A percentile compares a stretch with the other conserved stretches of the same genome.
Evolutionary conservation across 2,888 invertebrate genomes (phyloP).

Genomic region (Platycheirus albimanus): DNA sequence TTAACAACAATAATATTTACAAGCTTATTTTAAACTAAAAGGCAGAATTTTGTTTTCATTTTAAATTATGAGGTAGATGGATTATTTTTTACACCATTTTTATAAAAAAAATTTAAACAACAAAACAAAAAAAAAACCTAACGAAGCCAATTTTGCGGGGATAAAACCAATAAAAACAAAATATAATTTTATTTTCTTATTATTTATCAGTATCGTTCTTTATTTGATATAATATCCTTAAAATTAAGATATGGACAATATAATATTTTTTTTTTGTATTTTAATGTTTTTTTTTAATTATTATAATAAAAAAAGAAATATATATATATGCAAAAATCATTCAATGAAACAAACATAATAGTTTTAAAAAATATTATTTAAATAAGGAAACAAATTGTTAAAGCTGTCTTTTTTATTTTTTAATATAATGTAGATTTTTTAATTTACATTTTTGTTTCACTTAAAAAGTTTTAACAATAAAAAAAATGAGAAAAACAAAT

Average conservation of each 20-base stretch:
- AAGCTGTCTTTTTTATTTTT: conserved; percentile 60
- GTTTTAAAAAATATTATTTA: conserved; percentile 16
- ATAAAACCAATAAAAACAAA: conserved; percentile 58
- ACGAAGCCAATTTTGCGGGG: background rate
- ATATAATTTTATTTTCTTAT: conserved; percentile 60
- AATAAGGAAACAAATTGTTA: conserved; percentile 56
- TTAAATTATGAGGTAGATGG: conserved; percentile 53
- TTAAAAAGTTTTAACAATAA: conserved; percentile 35
- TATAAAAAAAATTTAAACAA: background rate
- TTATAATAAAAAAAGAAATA: conserved; percentile 36
- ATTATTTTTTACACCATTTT: conserved; percentile 20
- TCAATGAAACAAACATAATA: conserved; percentile 29
- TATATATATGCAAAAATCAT: conserved; percentile 33
- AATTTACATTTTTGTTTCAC: conserved; percentile 48
- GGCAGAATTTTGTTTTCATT: background rate
- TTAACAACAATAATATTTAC: conserved; percentile 1
- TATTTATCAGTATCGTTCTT: conserved; percentile 72
- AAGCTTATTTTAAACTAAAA: conserved; percentile 15
- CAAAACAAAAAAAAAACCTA: background rate
- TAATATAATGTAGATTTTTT: conserved; percentile 12
- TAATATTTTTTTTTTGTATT: conserved; percentile 32
- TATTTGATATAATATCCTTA: conserved; percentile 71
- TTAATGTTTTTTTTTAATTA: conserved; percentile 19
- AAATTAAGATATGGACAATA: conserved; percentile 72
- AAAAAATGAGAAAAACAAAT: background rate